These are phyloP conservation scores for Sarotherodon lohbergeri DNA, from an alignment of 2,113 vertebrate genomes.

Conservation along the genomic window DNA sequence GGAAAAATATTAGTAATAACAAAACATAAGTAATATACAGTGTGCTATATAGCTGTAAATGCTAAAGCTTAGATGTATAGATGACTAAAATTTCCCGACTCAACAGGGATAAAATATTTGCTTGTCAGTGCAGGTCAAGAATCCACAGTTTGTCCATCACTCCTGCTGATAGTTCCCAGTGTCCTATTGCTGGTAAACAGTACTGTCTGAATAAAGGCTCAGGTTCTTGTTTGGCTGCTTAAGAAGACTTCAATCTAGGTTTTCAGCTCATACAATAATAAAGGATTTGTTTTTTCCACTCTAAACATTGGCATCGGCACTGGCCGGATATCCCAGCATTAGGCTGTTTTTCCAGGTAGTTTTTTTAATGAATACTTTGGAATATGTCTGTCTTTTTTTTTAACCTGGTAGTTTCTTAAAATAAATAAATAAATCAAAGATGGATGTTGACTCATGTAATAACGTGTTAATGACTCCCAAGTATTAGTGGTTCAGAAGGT, in stretches of 20 bases:
- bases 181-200: background rate
- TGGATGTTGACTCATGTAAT: background rate
- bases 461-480: background rate
- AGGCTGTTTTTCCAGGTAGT: background rate
- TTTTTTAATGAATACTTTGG: too few species aligned
- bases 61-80: background rate
- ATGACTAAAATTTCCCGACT: background rate
- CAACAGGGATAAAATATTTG: background rate
- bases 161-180: background rate
- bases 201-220: background rate
- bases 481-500: background rate
- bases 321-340: background rate
- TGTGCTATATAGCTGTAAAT: background rate
- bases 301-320: fast-evolving
- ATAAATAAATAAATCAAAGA: background rate
- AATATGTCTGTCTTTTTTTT: too few species aligned
- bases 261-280: background rate
- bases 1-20: background rate
- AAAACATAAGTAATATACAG: background rate
- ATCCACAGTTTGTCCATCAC: background rate
- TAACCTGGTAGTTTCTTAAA: background rate
- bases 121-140: background rate
- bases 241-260: background rate
- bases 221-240: background rate
- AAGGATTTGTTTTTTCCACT: background rate